These are phyloP conservation scores for Eilema caniola DNA, from an alignment of 2,888 invertebrate species.

Conservation along the genomic window DNA sequence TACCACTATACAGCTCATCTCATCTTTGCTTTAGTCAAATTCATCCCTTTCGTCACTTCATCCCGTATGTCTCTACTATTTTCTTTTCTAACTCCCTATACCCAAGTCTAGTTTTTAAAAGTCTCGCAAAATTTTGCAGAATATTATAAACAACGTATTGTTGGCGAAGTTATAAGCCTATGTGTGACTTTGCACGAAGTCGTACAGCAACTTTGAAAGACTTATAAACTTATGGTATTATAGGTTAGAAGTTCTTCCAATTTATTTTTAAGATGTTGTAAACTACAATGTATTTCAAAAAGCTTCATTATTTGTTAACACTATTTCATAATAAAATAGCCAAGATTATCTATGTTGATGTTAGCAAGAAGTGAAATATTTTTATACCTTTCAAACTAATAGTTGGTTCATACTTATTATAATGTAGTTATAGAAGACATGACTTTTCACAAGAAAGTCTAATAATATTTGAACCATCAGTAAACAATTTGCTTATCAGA, in stretches of 20 bases:
- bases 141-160: slow-evolving; percentile 3
- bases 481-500: slow-evolving; percentile 12
- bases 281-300: slow-evolving; percentile 4
- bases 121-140: background rate
- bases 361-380: too few species aligned
- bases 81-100: too few species aligned
- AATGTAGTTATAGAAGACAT: background rate
- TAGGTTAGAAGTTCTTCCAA: background rate
- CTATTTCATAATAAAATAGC: too few species aligned
- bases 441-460: background rate
- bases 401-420: background rate
- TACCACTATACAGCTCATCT: background rate
- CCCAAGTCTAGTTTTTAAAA: slow-evolving; percentile 2
- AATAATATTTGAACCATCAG: slow-evolving; percentile 10
- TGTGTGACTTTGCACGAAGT: slow-evolving; percentile 14
- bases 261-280: slow-evolving; percentile 13
- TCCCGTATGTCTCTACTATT: too few species aligned
- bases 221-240: slow-evolving; percentile 8
- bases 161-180: slow-evolving; percentile 10
- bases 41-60: too few species aligned
- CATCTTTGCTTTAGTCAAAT: background rate
- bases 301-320: background rate
- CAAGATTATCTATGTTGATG: too few species aligned
- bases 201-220: slow-evolving; percentile 13
- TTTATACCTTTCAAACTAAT: background rate